phyloP scores from a whole-genome alignment of 2,113 vertebrate genomes.

The Siphamia tubifer region DNA sequence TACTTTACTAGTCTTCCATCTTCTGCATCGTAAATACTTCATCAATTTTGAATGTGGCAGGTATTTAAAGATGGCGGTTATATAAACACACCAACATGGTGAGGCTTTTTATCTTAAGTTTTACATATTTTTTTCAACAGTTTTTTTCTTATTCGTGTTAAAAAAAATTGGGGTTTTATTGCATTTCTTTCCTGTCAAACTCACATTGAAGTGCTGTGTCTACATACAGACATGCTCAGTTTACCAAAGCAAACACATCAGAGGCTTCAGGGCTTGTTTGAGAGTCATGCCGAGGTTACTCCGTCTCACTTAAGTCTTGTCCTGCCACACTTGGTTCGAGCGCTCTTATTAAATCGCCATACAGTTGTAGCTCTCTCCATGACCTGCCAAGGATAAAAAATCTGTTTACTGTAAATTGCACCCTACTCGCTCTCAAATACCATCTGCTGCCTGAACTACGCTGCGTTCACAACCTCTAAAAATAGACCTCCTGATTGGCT shows the following conservation, averaged over 20 bases:
- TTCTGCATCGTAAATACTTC: too few relatives aligned
- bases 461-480: conserved; percentile 76
- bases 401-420: conserved; percentile 93
- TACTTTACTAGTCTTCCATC: too few relatives aligned
- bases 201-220: too few relatives aligned
- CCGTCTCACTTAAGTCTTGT: conserved; percentile 38
- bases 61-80: too few relatives aligned
- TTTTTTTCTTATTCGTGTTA: too few relatives aligned
- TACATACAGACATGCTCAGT: not conserved
- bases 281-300: conserved; percentile 40
- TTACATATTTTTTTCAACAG: too few relatives aligned
- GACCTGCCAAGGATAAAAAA: conserved; percentile 93
- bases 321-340: conserved; percentile 68
- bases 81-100: too few relatives aligned
- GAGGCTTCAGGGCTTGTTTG: conserved; percentile 11
- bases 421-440: conserved; percentile 83
- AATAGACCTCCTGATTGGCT: conserved; percentile 78
- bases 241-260: conserved; percentile 1
- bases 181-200: too few relatives aligned
- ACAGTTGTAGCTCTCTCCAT: conserved; percentile 81
- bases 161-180: too few relatives aligned
- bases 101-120: too few relatives aligned
- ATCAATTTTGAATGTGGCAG: too few relatives aligned
- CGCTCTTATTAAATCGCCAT: conserved; percentile 74
- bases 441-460: conserved; percentile 84